Base-by-base conservation (phyloP, 2,888 invertebrate species). In the Xylota segnis region DNA sequence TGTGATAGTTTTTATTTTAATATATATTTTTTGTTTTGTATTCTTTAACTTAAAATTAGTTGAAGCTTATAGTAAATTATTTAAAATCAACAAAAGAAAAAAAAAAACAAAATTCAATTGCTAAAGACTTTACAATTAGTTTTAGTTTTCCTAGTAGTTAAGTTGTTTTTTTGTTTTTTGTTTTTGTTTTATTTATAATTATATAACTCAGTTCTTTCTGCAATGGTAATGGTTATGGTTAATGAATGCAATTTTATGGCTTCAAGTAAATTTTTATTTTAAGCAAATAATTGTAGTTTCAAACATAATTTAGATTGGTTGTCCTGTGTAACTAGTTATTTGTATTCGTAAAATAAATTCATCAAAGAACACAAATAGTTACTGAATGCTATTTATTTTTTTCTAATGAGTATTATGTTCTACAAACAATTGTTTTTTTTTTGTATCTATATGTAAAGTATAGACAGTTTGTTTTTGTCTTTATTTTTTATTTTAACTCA, bases 331-430 rank as follows among this genome's bases (percentile, higher is more conserved):
- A 34, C 43, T 71, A 54, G n/a, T n/a, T n/a, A n/a, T n/a, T 56
- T 23, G 43, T 59, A 58, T 47, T 63, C 47, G 6, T 34, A 45
- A 86, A 86, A 86, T 86, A 81, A 86, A 86, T 86, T 86, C 81
- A 76, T 81, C 29, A 74, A 43, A 81, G 84, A 86, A 86, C 84
- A 86, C 84, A 86, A 86, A 86, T 63, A 76, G 84, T 86, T 86
- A 66, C 76, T 56, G 71, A 56, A 66, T 81, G 37, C 54, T 61
- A 63, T 71, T 65, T n/a, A n/a, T n/a, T 2, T 23, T 56, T 37
- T 43, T 16, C n/a, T 54, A 54, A 16, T 43, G 40, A 70, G 29
- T 74, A 54, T 71, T 71, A 58, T 50, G 23, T 47, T 45, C 0
- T 59, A 14, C 16, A 23, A 12, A 12, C 61, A n/a, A 47, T 47